Evolutionary conservation across 2,797 vertebrate species (phyloP).

Genomic region (Phataginus tricuspis): DNA sequence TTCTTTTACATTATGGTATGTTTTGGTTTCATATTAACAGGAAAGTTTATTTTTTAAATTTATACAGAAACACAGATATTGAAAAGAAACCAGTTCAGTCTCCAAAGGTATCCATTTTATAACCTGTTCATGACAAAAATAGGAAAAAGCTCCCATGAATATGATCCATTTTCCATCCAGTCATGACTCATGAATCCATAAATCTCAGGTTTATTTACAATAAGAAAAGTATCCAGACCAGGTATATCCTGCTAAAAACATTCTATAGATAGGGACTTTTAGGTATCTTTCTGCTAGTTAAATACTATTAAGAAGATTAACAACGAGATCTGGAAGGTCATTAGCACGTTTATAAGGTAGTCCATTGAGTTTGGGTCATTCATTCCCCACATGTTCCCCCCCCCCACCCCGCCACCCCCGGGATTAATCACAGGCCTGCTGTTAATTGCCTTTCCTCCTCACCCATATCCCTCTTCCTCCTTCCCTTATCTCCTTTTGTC

Average conservation of each 20-base stretch:
- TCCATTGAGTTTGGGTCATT: slow-evolving; percentile 36
- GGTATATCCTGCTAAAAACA: background rate
- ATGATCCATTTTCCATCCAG: background rate
- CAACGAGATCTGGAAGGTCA: slow-evolving; percentile 1
- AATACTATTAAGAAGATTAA: slow-evolving; percentile 52
- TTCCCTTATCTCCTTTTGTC: background rate
- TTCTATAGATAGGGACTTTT: slow-evolving; percentile 9
- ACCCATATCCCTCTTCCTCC: background rate
- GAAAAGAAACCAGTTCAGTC: slow-evolving; percentile 6
- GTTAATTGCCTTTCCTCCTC: background rate
- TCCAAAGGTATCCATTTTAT: slow-evolving; percentile 37
- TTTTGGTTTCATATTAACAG: slow-evolving; percentile 24
- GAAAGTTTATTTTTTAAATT: background rate
- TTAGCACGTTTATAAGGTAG: slow-evolving; percentile 40
- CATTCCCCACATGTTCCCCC: background rate
- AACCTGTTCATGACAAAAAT: slow-evolving; percentile 1
- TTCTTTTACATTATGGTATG: background rate
- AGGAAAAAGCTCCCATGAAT: slow-evolving; percentile 1
- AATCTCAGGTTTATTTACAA: slow-evolving; percentile 40
- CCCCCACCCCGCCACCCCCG: background rate
- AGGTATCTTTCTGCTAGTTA: slow-evolving; percentile 2
- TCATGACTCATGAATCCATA: slow-evolving; percentile 14
- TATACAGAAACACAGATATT: background rate
- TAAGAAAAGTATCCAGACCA: background rate
- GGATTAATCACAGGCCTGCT: background rate